Base-by-base conservation (phyloP, 2,888 invertebrate genomes). In the Caenorhabditis sp. region DNA sequence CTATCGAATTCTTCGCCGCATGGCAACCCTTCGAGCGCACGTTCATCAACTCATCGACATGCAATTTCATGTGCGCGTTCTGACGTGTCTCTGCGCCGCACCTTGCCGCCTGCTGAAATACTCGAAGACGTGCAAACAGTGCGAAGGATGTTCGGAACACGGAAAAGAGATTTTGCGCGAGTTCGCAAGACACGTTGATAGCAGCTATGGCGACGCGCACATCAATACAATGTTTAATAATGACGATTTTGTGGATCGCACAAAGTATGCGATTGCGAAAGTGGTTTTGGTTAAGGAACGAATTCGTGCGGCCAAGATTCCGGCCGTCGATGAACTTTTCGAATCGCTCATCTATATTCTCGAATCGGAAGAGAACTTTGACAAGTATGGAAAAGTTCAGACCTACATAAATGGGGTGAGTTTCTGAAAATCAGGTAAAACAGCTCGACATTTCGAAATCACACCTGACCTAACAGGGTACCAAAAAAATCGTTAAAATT, bases 181-280 rank as follows among this genome's bases (percentile, higher is more conserved):
- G 24, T 80, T 80, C 54, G 69, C 77, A 12, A 58, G 69, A 24
- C 79, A 80, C 58, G 84, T 83, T 21, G 84, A 84, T 57, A 83
- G 83, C 36, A 75, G 71, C n/a, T 82, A 83, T 60, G 86, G 85
- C 8, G 75, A 81, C 62, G 71, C 78, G 8, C 74, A 81, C 43
- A 76, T 85, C 57, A 67, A 75, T 24, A 55, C 68, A 50, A 54
- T 62, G 60, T 58, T 76, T 58, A 62, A 65, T 0, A 70, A 66
- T 36, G 62, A 69, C 8, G 72, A 77, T 24, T 76, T 78, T 64
- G 58, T 72, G 31, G 62, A 69, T 19, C 62, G 71, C 43, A 70
- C 73, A 4, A 70, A 68, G 14, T 80, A 70, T 5, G 78, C 78
- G 10, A 75, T 82, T 10, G 81, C 80, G 0, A 77, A 75, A 24